Base-by-base conservation (phyloP, 2,888 invertebrate genomes). In the Lochmaea capreae region DNA sequence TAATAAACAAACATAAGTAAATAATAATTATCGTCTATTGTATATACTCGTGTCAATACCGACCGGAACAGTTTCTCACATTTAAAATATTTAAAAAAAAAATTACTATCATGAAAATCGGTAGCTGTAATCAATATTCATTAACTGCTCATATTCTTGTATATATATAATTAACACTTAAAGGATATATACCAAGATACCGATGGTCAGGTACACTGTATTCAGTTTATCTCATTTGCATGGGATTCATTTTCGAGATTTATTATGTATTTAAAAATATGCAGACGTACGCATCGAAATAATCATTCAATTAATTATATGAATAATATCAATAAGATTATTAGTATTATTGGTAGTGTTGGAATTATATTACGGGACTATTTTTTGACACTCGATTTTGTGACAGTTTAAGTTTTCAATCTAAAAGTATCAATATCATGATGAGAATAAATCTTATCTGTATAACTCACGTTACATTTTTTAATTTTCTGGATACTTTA, bases 111-210 rank as follows among this genome's bases (percentile, higher is more conserved):
- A 59, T 42, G 54, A 69, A 65, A 65, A 70, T 70, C 70, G 46
- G 70, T 70, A 70, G 70, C 70, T 22, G 57, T 63, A 70, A 70
- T 70, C 70, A 70, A 70, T 70, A 70, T 70, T 70, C 63, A 70
- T 70, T 46, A 46, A 69, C 26, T 62, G 62, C 61, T 69, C 65
- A 70, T 57, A 63, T 63, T 63, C 43, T 70, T 39, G 18, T 54
- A 54, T 49, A 39, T 54, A 33, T 52, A 57, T 70, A 70, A 70
- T 70, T 70, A 70, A 69, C 62, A 62, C 62, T 69, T 10, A 18
- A 18, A 54, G 52, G 18, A 54, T 54, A 54, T 61, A 46, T 22
- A 10, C 14, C 26, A 10, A n/a, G 62, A 16, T 42, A 42, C 43
- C 42, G 62, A 63, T 43, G 62, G 43, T 59, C 59, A n/a, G 33